Base-by-base conservation (phyloP, 2,797 vertebrate genomes). In the Sebastes cheni region DNA sequence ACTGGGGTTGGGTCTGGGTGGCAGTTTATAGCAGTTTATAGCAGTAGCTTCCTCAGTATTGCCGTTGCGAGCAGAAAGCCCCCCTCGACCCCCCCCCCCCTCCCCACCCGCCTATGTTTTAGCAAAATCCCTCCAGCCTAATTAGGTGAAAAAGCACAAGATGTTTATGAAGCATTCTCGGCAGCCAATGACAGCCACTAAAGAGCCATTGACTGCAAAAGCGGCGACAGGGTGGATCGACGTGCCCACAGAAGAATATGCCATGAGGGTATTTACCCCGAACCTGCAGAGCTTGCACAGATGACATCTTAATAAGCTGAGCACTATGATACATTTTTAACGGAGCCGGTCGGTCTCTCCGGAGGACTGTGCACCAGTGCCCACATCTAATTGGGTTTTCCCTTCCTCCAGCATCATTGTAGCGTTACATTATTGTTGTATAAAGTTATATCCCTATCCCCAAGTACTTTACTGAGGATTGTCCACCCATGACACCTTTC, bases 71-170 rank as follows among this genome's bases (percentile, higher is more conserved):
- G 55, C 42, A 56, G 72, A 75, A 70, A 79, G n/a, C 69, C 56
- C 71, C 16, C 16, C 13, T n/a, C n/a, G n/a, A n/a, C n/a, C 39
- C 5, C 46, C 42, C 36, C 5, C 5, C 2, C 61, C 46, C 36
- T 75, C 5, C 5, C 2, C 61, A 36, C 36, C 73, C 8, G 39
- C 23, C 76, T 56, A 36, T 56, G 77, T 89, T 91, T 92, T 89
- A 88, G 85, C 77, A 77, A 95, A 96, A 92, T 95, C 95, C 95
- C 95, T 93, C 89, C 90, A 94, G 95, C 82, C 93, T 96, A 95
- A 96, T 96, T 96, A 96, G 83, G 87, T 92, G 89, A 90, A 94
- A 94, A 95, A 93, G 83, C 89, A 87, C 90, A 95, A 93, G 91
- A 95, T 96, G 95, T 95, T 95, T 94, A 90, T 92, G 90, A 94